phyloP scores from a whole-genome alignment of 2,888 invertebrate genomes.

The Aromia moschata region DNA sequence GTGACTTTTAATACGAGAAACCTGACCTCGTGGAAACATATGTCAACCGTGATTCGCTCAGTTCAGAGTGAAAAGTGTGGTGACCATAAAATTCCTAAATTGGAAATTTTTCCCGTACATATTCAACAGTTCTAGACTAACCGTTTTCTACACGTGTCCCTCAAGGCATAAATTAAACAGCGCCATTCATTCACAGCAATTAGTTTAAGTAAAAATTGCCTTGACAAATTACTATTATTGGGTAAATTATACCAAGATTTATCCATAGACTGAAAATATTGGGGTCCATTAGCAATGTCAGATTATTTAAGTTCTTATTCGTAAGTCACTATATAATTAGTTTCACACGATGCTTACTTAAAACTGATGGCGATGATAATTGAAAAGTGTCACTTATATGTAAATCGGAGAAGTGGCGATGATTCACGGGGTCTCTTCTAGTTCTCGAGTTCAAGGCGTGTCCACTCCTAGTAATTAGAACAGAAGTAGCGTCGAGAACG shows the following conservation, averaged over 20 bases:
- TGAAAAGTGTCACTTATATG: too few relatives aligned
- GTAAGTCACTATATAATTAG: not conserved
- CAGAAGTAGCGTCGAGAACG: not conserved
- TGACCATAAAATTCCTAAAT: too few relatives aligned
- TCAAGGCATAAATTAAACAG: not conserved
- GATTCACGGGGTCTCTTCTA: not conserved
- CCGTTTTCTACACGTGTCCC: not conserved
- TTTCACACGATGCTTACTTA: too few relatives aligned
- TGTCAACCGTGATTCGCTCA: too few relatives aligned
- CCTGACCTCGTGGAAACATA: too few relatives aligned
- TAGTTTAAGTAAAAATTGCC: too few relatives aligned
- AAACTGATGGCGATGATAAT: too few relatives aligned
- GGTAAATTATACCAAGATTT: not conserved
- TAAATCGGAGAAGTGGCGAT: too few relatives aligned
- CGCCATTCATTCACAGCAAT: not conserved
- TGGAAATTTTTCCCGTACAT: too few relatives aligned
- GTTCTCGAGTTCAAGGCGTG: not conserved
- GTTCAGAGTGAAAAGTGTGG: too few relatives aligned
- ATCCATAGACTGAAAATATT: not conserved
- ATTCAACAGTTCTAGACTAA: too few relatives aligned
- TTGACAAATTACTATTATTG: not conserved
- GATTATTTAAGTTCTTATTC: not conserved
- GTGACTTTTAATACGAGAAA: too few relatives aligned
- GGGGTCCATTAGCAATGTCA: not conserved
- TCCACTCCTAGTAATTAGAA: not conserved